Evolutionary conservation across 2,797 vertebrate genomes (phyloP), one percentile per base, ranked within the genome.

Genomic region (Spheniscus humboldti): DNA sequence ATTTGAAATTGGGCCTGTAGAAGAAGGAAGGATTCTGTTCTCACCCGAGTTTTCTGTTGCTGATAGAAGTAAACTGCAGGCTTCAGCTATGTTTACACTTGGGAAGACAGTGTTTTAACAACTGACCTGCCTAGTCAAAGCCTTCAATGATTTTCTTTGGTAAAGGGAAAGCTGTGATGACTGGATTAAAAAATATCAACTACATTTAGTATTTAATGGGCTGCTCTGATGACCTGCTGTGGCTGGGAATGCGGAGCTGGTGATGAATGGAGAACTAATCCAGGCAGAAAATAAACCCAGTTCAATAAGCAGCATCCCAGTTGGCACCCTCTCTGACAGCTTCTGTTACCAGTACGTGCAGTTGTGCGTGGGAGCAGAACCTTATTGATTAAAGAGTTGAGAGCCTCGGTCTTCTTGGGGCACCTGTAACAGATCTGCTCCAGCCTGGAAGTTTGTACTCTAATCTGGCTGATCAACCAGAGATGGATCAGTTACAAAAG

Each of bases 211-310:
- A 20, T 79, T 75, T 67, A 67, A 62, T 63, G 50, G 63, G 57
- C 68, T 75, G 75, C 79, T 60, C 20, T 35, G 53, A 18, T 73
- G 76, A 74, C 77, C 83, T 81, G 82, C 83, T 71, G 94, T 57
- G 83, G 78, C 83, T 90, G 57, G 67, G 86, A 75, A 45, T 19
- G 52, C 23, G 8, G 87, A 59, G 53, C 78, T 55, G 56, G 30
- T 66, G 86, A 33, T 88, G 82, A 90, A 80, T 67, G 82, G 79
- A 88, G 88, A 83, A 16, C 86, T 92, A 76, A 94, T 55, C 82
- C 85, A 82, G 91, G 92, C 92, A 88, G 94, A 90, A 95, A 85
- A 83, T 57, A 86, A 85, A 22, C 37, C 74, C 85, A 19, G 68
- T 57, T 92, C 74, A 66, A 67, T 71, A 75, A 53, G 55, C 85